phyloP scores from a whole-genome alignment of 2,888 invertebrate genomes.

The Antitype chi region DNA sequence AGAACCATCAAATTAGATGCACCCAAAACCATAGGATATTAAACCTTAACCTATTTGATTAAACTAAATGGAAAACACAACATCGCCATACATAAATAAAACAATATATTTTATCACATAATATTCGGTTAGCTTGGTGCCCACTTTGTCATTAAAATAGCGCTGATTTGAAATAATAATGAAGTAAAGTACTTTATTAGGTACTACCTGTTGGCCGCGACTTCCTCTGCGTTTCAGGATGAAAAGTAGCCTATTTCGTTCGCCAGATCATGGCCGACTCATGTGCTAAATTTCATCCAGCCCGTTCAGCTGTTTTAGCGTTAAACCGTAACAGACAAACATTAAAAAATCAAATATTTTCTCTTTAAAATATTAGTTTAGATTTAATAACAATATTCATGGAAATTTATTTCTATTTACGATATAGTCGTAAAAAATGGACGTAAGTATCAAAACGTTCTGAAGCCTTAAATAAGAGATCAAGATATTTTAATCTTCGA shows the following conservation, averaged over 20 bases:
- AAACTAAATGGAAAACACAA: constrained; percentile 72
- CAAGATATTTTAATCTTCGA: neutral
- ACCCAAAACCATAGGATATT: constrained; percentile 63
- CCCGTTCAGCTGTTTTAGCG: too few relatives aligned
- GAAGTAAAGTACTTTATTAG: neutral
- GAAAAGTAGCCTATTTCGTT: too few relatives aligned
- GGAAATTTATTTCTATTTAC: neutral
- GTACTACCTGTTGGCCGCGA: neutral
- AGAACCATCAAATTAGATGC: constrained; percentile 46
- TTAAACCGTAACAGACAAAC: too few relatives aligned
- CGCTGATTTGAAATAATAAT: neutral
- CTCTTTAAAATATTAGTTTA: too few relatives aligned
- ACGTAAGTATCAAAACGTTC: neutral
- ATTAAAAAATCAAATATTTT: too few relatives aligned
- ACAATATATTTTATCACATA: constrained; percentile 65
- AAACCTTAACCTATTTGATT: constrained; percentile 60
- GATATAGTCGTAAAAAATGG: neutral
- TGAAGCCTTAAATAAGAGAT: neutral
- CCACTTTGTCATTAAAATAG: constrained; percentile 6
- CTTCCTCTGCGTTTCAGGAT: too few relatives aligned
- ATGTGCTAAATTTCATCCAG: too few relatives aligned
- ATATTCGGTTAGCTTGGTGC: constrained; percentile 49
- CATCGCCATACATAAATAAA: constrained; percentile 67
- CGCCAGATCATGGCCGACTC: too few relatives aligned
- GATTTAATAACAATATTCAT: neutral